Base-by-base conservation (phyloP, 2,113 vertebrate species). In the Albula glossodonta region DNA sequence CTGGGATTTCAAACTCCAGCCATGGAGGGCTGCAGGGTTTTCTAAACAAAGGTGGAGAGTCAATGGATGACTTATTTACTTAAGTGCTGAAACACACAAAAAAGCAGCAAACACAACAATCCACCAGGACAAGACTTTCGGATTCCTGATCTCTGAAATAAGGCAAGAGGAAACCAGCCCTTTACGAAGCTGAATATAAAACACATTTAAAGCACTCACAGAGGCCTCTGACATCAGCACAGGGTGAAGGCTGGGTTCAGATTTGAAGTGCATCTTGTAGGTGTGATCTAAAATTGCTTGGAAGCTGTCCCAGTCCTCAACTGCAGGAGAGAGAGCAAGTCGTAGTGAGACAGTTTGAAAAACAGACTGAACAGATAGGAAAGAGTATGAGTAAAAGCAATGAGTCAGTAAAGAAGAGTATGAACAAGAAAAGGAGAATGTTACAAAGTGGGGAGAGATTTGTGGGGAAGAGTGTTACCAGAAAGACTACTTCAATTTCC, bases 241-340 rank as follows among this genome's bases (percentile, higher is more conserved):
- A 80, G 98, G 98, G 92, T 99, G 98, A 88, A 99, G 93, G 90
- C 97, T 97, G 84, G 98, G 97, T 93, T 99, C 98, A 63, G 98
- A 99, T 92, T 99, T 99, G 94, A 99, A 97, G 85, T 99, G 98
- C 97, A 97, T 99, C 95, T 98, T 99, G 89, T 99, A 99, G 81
- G 98, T 99, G 91, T 99, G 97, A 93, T 99, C 98, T 93, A 99
- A 89, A 93, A 99, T 99, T 84, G 97, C 98, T 91, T 99, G 98
- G 93, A 99, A 99, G 92, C 98, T 99, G 93, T 99, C 98, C 98
- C 98, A 99, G 89, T 99, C 98, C 94, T 99, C 98, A 95, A 99
- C 98, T 99, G 88, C 6, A 95, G 13, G 6, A 94, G 89, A 12
- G 88, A 88, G 25, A 90, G 79, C 5, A 31, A 31, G 8, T 6